Conservation (phyloP, 1,140 invertebrate species). For the Orius insidiosus region DNA sequence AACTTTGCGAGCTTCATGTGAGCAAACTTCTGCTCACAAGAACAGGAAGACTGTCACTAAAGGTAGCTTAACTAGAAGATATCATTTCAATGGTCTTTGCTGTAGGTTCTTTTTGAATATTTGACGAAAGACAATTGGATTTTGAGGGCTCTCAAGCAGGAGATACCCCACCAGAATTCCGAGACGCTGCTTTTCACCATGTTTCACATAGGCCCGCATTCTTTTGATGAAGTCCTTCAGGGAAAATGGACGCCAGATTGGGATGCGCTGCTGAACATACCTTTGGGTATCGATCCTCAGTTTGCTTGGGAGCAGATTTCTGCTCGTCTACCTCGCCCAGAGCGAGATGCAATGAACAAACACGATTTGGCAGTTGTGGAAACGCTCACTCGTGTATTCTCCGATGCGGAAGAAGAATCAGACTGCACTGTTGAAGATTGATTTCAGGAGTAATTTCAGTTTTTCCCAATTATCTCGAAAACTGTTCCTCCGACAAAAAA, state of each 20-base stretch:
- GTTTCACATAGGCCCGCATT: slow-evolving; percentile 52
- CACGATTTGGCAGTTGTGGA: background rate
- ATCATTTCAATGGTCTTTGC: slow-evolving; percentile 15
- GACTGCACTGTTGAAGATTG: too few species aligned
- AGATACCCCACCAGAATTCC: slow-evolving; percentile 13
- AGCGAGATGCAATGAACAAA: background rate
- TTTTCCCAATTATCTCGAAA: too few species aligned
- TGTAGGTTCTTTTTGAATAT: slow-evolving; percentile 47
- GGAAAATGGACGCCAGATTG: slow-evolving; percentile 35
- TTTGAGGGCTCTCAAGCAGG: slow-evolving; percentile 33
- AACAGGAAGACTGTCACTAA: slow-evolving; percentile 34
- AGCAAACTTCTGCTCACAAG: slow-evolving; percentile 35
- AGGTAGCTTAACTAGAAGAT: slow-evolving; percentile 24
- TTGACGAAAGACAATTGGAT: slow-evolving; percentile 48
- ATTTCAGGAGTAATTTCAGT: too few species aligned
- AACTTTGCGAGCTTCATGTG: slow-evolving; percentile 32
- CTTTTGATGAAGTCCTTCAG: slow-evolving; percentile 46
- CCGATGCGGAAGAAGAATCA: background rate
- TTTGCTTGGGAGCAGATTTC: slow-evolving; percentile 29
- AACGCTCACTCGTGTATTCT: slow-evolving; percentile 1
- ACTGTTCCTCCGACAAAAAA: too few species aligned
- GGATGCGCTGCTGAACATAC: slow-evolving; percentile 30
- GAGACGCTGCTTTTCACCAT: slow-evolving; percentile 48
- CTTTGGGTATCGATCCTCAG: slow-evolving; percentile 33
- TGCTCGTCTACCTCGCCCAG: slow-evolving; percentile 1